Conservation (phyloP, 2,888 invertebrate genomes). For the Rutpela maculata region DNA sequence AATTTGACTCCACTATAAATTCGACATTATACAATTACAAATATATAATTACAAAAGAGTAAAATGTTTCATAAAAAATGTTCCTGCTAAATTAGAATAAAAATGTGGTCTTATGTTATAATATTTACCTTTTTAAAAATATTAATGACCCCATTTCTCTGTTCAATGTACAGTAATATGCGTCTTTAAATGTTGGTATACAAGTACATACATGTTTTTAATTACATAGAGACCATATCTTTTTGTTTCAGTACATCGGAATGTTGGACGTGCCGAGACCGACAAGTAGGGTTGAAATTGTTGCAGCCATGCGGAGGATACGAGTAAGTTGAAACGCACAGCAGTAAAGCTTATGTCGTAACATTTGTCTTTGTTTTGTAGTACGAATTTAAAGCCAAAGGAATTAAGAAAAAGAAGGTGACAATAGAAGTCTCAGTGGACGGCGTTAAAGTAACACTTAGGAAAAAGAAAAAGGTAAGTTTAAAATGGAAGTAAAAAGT, state of each 20-base stretch:
- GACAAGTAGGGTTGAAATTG: conserved; percentile 97
- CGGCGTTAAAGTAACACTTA: conserved; percentile 92
- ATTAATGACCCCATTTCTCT: too few species aligned
- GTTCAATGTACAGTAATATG: too few species aligned
- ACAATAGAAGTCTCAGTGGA: conserved; percentile 95
- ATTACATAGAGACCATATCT: conserved; percentile 16
- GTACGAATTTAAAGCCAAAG: conserved; percentile 99
- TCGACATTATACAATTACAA: too few species aligned
- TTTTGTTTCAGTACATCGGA: conserved; percentile 94
- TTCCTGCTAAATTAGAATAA: too few species aligned
- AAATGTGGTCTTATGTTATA: too few species aligned
- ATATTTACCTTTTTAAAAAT: too few species aligned
- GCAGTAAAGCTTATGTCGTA: not conserved
- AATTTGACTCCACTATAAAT: too few species aligned
- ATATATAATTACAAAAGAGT: too few species aligned
- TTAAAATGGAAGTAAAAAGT: conserved; percentile 43
- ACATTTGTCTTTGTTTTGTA: conserved; percentile 76
- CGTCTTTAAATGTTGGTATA: too few species aligned
- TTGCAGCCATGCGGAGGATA: conserved; percentile 98
- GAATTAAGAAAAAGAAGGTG: conserved; percentile 98
- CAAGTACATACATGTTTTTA: not conserved
- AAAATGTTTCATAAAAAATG: too few species aligned
- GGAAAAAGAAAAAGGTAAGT: conserved; percentile 85
- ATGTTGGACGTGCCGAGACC: conserved; percentile 98
- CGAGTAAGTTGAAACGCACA: conserved; percentile 83